Evolutionary conservation across 1,140 invertebrate genomes (phyloP), one percentile per base, ranked within the genome.

Genomic region (Aphaenogaster ashmeadi): DNA sequence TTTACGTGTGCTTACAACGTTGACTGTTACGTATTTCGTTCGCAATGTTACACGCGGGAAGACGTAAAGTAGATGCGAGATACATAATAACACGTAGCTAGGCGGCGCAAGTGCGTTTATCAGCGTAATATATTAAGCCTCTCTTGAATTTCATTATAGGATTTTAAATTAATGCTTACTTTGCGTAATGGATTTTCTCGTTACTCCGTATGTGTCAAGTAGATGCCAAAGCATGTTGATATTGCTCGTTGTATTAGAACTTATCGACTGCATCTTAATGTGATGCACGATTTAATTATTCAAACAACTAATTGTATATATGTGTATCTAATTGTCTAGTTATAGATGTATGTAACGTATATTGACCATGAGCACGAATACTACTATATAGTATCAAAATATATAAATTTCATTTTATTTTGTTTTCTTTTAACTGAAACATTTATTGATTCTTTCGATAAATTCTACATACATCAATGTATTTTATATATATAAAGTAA

Each of bases 121-220:
- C 64, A 56, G 21, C 6, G 21, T 81, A 81, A 71, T 71, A 71
- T 71, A 81, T 67, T 80, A 52, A 81, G 38, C 54, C 38, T 54
- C 38, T 18, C 47, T 41, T 44, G 52, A 81, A 71, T 71, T 71
- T 81, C 52, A 71, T 81, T 81, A 81, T 58, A 69, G 78, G 50
- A 71, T 58, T 81, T 71, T 81, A 71, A 56, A 71, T 81, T 81
- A 67, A 7, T 56, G 50, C 50, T 81, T 81, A 81, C 66, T 81
- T 58, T 71, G 21, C 38, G 47, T 33, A 71, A 71, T 50, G 41
- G 56, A 18, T 54, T 44, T 50, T 56, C 21, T n/a, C 47, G 27
- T 80, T 54, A 21, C n/a, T 21, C 4, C 44, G 33, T 80, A 36
- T 71, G n/a, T 36, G 52, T 58, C 50, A 27, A 71, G 38, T 71